Evolutionary conservation across 2,888 invertebrate species (phyloP).

Genomic region (Maniola hyperantus): DNA sequence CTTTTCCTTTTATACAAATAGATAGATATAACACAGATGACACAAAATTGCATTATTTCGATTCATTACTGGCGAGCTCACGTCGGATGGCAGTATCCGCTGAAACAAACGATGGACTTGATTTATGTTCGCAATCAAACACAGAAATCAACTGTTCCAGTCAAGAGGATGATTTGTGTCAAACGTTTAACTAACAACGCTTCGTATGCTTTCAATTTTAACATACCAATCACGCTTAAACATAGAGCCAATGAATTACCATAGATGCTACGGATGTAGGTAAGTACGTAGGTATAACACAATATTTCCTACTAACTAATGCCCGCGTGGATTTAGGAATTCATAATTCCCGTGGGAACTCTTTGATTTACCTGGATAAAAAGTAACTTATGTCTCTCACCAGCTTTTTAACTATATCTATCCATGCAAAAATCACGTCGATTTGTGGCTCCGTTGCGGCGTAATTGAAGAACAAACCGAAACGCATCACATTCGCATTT

Average conservation of each 20-base stretch:
- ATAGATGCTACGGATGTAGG: neutral
- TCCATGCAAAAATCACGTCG: too few relatives aligned
- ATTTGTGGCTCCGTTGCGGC: too few relatives aligned
- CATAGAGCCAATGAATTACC: neutral
- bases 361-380: too few relatives aligned
- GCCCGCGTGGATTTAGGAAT: too few relatives aligned
- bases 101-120: constrained; percentile 40
- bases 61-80: constrained; percentile 19
- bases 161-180: constrained; percentile 36
- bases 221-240: constrained; percentile 11
- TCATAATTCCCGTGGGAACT: too few relatives aligned
- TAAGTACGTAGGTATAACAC: neutral
- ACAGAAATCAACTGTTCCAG: constrained; percentile 39
- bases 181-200: constrained; percentile 25
- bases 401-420: too few relatives aligned
- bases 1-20: too few relatives aligned
- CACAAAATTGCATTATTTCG: constrained; percentile 17
- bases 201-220: constrained; percentile 28
- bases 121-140: constrained; percentile 43
- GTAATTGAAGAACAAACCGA: too few relatives aligned
- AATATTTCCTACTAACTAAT: too few relatives aligned
- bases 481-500: too few relatives aligned
- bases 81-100: constrained; percentile 19
- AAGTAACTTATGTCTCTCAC: too few relatives aligned
- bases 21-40: neutral